Evolutionary conservation across 2,113 vertebrate species (phyloP), one percentile per base, ranked within the genome.

Genomic region (Channa maculata): DNA sequence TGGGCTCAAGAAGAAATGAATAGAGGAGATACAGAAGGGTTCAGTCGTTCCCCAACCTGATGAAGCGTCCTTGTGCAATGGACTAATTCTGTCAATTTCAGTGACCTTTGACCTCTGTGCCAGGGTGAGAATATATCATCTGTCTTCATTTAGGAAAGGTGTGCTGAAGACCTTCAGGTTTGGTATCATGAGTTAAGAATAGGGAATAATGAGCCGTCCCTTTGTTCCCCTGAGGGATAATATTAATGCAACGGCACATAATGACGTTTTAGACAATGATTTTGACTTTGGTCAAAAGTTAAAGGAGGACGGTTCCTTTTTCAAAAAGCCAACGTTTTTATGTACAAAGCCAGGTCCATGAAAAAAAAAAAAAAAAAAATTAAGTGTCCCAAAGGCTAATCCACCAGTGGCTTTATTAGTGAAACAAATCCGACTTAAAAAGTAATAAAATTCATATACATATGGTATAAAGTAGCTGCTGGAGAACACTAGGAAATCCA

Each of bases 1-100:
- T 33, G 71, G 72, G 85, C 72, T 82, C 86, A 68, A 77, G 74
- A 87, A 66, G 80, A 60, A 58, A 78, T 79, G 77, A 41, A 86
- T 8, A 45, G 66, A 69, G 13, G 45, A 59, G 67, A 61, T 63
- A 70, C 5, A 33, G 67, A 57, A 13, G 58, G 44, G 54, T 70
- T 77, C 74, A 61, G n/a, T 51, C 60, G 34, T 52, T 75, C 72
- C 54, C 33, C 33, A 44, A 52, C 15, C 58, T 61, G 71, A 54
- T 71, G 24, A 12, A 77, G 72, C 75, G 83, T 82, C 86, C 79
- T 66, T 65, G 68, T 58, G 79, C 52, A 77, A 82, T 65, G 71
- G 78, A 71, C 55, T 34, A 44, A 59, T 55, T 24, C 45, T 0
- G 24, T 12, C 50, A 58, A 60, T 11, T 58, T 51, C 13, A 10